Base-by-base conservation (phyloP, 92 coral and sea anemone species). In the Phenganax stokvisi region DNA sequence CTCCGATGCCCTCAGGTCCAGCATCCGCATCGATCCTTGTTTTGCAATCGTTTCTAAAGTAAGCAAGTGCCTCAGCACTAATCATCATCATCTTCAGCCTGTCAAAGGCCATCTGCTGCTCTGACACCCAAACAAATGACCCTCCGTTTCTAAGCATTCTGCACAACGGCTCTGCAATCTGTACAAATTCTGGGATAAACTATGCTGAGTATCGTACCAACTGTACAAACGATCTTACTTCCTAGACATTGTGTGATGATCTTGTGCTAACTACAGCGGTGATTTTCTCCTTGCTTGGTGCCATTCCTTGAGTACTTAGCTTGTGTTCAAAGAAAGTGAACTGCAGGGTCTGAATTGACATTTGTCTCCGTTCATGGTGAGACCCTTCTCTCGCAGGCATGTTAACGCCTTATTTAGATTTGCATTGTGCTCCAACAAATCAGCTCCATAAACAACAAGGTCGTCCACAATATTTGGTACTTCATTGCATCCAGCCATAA, bases 241-340 rank as follows among this genome's bases (percentile, higher is more conserved):
- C 86, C 54, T 87, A 81, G 51, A 30, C 81, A 71, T 81, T 83
- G 56, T 67, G 51, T 58, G 84, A 88, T 67, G 83, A 53, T 17
- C 62, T 82, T 3, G 84, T 76, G 71, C 59, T 77, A 16, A 44
- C 51, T 15, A 88, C 76, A 15, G 86, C 84, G 7, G 90, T 85
- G 15, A 85, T 79, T 47, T 88, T 85, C 57, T 88, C 88, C 65
- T 88, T 88, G 61, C 85, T 85, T 20, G 86, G 90, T 29, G 88
- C 20, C 6, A 88, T 80, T 20, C 81, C 86, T 8, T 81, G 56
- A 17, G 15, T 58, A 58, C 90, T 81, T 58, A 85, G 77, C 29
- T 88, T 86, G 72, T 80, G 90, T n/a, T 85, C 85, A 44, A 84
- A 87, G 57, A 87, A 87, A 31, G 82, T 85, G n/a, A 71, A 47